Evolutionary conservation across 2,888 invertebrate species (phyloP), one percentile per base, ranked within the genome.

Genomic region (Lithophane semibrunnea): DNA sequence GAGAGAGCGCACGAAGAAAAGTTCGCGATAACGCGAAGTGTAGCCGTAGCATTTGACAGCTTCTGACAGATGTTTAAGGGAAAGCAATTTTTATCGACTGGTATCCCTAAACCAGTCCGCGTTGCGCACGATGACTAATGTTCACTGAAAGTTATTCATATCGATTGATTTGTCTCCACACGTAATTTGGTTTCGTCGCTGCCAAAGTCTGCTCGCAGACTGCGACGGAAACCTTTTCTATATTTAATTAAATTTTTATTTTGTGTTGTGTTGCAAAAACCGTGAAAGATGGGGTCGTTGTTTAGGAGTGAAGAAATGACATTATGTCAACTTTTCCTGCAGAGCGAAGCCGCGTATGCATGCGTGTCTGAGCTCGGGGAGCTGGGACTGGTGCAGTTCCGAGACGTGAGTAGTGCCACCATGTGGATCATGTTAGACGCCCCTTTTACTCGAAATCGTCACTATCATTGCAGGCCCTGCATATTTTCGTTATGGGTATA

Each of bases 271-370:
- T 86, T 89, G 85, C 54, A 90, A 82, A 84, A 93, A 91, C 82
- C 90, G 90, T 91, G 86, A 91, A 96, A 95, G 90, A 98, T 98
- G 98, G 98, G 98, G 94, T 98, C 99, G 93, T 97, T 99, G 94
- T 99, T 99, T 96, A 98, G 99, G 90, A 99, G 99, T 97, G 99
- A 99, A 96, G 99, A 99, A 97, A 99, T 99, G 99, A 98, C 99
- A 92, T 97, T 99, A 95, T 99, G 99, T 97, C 99, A 99, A 96
- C 98, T 99, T 91, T 99, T 99, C 96, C 97, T 99, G 88, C 99
- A 99, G 96, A 99, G 99, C 96, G 99, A 99, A 97, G 99, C 99
- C 77, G 99, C 99, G 29, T 99, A 99, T 97, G 98, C 99, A 83
- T 99, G 99, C 97, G 99, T 99, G 87, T 99, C 99, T 54, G 99